Percentiles rank a stretch among this genome's conserved stretches.
These are phyloP conservation scores for Sapajus apella DNA, from an alignment of 2,113 vertebrate genomes.

Conservation along the genomic window DNA sequence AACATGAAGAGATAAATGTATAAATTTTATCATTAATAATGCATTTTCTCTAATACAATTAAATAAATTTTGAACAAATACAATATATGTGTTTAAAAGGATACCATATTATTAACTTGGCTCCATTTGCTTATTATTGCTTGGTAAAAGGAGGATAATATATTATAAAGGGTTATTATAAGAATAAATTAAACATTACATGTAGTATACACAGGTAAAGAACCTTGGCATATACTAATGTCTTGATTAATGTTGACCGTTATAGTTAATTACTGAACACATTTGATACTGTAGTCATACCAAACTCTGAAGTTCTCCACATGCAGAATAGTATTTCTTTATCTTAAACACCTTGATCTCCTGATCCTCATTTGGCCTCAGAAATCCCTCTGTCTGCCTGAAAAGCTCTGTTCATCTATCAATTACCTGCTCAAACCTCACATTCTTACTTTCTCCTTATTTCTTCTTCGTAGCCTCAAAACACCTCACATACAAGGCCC, in stretches of 20 bases:
- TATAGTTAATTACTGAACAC: not conserved
- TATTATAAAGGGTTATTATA: not conserved
- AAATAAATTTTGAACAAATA: not conserved
- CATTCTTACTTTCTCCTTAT: no score
- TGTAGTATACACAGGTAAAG: not conserved
- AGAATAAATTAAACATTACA: not conserved
- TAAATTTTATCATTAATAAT: not conserved
- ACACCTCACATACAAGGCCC: rapidly evolving
- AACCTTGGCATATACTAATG: not conserved
- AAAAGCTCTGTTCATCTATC: not conserved
- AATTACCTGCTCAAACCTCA: no score
- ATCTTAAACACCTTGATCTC: no score
- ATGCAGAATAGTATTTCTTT: not conserved
- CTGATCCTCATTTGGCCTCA: not conserved
- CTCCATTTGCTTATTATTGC: not conserved
- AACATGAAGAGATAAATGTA: not conserved
- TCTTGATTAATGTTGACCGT: not conserved
- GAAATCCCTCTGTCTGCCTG: not conserved
- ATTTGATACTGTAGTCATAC: not conserved
- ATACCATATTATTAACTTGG: not conserved
- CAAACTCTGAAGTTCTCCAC: not conserved
- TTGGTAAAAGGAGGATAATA: not conserved
- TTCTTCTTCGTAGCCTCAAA: no score
- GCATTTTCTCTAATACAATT: not conserved
- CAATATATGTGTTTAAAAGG: not conserved